These are phyloP conservation scores for Hystrix brachyura DNA, from an alignment of 2,113 vertebrate genomes.

Conservation along the genomic window DNA sequence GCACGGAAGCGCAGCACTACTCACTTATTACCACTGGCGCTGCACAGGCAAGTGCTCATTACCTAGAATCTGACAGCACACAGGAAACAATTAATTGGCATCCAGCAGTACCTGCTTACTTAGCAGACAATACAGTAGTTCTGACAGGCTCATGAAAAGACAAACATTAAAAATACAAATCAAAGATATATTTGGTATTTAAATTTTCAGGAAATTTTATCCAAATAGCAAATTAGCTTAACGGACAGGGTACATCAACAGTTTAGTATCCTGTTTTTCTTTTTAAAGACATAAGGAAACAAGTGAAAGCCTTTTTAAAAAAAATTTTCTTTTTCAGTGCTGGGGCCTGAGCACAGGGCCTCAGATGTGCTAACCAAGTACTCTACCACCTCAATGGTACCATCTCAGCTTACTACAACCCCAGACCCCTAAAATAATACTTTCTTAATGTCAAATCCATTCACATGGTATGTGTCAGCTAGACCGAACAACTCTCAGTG, in stretches of 20 bases:
- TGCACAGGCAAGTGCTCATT: background rate
- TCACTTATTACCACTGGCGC: background rate
- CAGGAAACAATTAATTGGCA: background rate
- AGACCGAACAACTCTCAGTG: background rate
- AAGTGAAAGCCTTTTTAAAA: constrained; percentile 11
- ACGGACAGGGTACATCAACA: background rate
- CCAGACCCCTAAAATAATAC: background rate
- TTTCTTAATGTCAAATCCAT: constrained; percentile 4
- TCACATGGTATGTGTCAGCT: background rate
- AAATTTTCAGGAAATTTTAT: constrained; percentile 25
- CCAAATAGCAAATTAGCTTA: constrained; percentile 11
- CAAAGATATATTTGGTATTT: background rate
- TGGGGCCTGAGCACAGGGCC: background rate
- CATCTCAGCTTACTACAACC: background rate
- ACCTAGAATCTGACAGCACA: background rate
- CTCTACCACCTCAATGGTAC: background rate
- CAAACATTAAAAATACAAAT: background rate
- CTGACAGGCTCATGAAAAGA: background rate
- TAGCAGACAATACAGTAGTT: background rate
- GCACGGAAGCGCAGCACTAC: fast-evolving
- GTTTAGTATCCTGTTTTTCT: background rate
- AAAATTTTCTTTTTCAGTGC: background rate
- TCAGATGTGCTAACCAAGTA: too few relatives aligned
- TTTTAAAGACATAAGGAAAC: constrained; percentile 33
- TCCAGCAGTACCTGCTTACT: background rate